phyloP scores from a whole-genome alignment of 1,140 invertebrate genomes.

The Cheumatopsyche charites region DNA sequence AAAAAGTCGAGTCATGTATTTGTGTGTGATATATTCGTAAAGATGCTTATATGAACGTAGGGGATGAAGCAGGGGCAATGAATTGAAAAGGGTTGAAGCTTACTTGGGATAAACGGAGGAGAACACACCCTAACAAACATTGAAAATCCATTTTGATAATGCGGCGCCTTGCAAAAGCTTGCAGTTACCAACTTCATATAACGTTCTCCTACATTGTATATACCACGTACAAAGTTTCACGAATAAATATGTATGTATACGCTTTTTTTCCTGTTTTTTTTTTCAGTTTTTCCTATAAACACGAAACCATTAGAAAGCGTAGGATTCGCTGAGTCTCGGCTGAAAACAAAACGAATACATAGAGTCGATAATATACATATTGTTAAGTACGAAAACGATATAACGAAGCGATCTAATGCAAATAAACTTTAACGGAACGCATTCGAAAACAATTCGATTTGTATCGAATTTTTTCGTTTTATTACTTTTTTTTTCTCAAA shows the following conservation, averaged over 20 bases:
- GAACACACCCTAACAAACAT: constrained; percentile 31
- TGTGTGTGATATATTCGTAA: no score
- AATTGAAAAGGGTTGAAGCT: constrained; percentile 25
- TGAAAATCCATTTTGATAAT: constrained; percentile 39
- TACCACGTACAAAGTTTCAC: no score
- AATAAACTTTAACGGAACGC: no score
- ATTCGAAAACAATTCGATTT: neutral
- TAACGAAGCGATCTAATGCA: neutral
- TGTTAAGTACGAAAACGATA: no score
- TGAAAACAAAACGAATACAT: no score
- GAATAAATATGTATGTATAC: no score
- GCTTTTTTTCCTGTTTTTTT: no score
- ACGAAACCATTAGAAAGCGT: no score
- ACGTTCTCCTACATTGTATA: neutral
- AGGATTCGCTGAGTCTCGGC: no score
- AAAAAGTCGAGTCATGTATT: no score
- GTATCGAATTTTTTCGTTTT: neutral
- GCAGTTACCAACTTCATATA: constrained; percentile 7
- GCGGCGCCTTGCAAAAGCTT: constrained; percentile 25
- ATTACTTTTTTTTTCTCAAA: no score
- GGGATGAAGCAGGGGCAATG: constrained; percentile 1
- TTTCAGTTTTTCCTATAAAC: no score
- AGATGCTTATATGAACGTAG: neutral
- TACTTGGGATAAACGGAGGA: constrained; percentile 29
- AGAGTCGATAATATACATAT: neutral